Evolutionary conservation across 2,797 vertebrate species (phyloP), one percentile per base, ranked within the genome.

Genomic region (Kryptopterus vitreolus): DNA sequence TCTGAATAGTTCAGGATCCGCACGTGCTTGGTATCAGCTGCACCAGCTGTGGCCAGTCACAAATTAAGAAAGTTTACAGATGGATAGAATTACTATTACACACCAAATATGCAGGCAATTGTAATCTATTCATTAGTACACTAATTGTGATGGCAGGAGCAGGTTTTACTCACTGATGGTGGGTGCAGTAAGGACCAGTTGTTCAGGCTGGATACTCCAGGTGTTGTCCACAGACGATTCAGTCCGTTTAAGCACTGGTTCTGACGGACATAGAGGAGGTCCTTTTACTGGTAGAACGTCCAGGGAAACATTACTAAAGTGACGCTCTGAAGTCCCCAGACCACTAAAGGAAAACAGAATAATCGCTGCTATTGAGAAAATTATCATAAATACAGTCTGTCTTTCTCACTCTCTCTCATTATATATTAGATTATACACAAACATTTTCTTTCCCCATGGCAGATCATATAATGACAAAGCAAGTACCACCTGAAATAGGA

Each of bases 261-360:
- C 88, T 24, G 88, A 81, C 35, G 83, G 84, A 83, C 87, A 91
- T 59, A 94, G 89, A 16, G 89, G 96, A 76, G 97, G 97, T 84
- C 96, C 98, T 90, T 94, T 99, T 82, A 99, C 98, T 58, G 98
- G 98, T 72, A 99, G 92, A 81, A 98, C 94, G 50, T 99, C 98
- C 90, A 99, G 89, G 76, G 94, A 94, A 55, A 94, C 89, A 66
- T 95, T 94, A 81, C 90, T 89, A 53, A 90, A 88, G 77, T 90
- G 90, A 62, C 89, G 92, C 55, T 87, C 87, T 38, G 76, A 84
- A 78, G 89, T 89, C 77, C 88, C 85, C 72, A 87, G 83, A 63
- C 89, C 90, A 82, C 93, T 96, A 81, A 18, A 16, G 29, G 13
- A 57, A 76, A 77, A 79, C 29, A 79, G 11, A 46, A 57, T 31